Evolutionary conservation across 2,888 invertebrate species (phyloP).

Genomic region (Clitarchus hookeri): DNA sequence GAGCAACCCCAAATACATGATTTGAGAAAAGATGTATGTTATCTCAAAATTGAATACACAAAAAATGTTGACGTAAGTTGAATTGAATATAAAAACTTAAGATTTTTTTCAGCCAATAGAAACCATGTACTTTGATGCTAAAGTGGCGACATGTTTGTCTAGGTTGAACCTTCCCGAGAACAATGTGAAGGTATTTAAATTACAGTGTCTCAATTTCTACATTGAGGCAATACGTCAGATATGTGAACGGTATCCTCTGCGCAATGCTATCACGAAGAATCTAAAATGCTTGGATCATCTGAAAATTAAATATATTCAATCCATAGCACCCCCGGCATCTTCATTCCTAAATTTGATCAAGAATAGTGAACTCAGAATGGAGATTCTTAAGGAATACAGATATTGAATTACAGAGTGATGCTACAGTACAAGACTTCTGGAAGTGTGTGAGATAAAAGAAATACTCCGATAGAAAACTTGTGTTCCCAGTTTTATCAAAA

Average conservation of each 20-base stretch:
- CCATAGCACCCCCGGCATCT: not conserved
- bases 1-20: not conserved
- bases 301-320: not conserved
- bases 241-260: not conserved
- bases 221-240: conserved; percentile 10
- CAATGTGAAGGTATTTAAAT: not conserved
- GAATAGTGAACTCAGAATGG: not conserved
- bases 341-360: not conserved
- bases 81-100: not conserved
- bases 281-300: not conserved
- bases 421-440: conserved; percentile 2
- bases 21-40: too few relatives aligned
- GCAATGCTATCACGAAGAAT: not conserved
- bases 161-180: not conserved
- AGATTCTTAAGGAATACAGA: not conserved
- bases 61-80: not conserved
- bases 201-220: conserved; percentile 21
- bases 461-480: too few relatives aligned
- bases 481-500: too few relatives aligned
- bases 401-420: not conserved
- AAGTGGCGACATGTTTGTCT: not conserved
- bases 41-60: too few relatives aligned
- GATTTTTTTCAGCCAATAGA: not conserved
- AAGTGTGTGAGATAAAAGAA: not conserved
- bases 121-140: conserved; percentile 3